These are phyloP conservation scores for Cataglyphis altisquamis DNA, from an alignment of 2,888 invertebrate species.

Conservation along the genomic window DNA sequence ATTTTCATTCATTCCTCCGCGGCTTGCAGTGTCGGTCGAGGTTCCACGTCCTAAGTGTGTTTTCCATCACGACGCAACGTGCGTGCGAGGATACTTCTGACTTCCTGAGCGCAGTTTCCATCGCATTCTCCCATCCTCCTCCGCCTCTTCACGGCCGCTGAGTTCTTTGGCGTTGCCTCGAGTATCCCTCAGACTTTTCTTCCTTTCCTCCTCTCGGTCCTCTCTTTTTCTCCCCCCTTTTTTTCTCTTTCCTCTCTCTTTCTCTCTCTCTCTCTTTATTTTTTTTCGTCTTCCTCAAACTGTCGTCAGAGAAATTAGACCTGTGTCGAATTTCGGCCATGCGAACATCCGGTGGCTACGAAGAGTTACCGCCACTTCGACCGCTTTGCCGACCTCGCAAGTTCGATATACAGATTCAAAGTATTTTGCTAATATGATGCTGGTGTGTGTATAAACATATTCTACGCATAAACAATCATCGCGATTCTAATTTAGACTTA, in stretches of 20 bases:
- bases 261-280: slow-evolving; percentile 35
- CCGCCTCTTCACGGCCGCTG: slow-evolving; percentile 10
- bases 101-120: slow-evolving; percentile 70
- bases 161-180: slow-evolving; percentile 61
- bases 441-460: background rate
- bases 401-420: slow-evolving; percentile 14
- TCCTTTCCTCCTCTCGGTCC: slow-evolving; percentile 35
- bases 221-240: background rate
- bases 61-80: slow-evolving; percentile 67
- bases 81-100: slow-evolving; percentile 57
- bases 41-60: slow-evolving; percentile 48
- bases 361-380: slow-evolving; percentile 64
- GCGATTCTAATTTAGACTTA: background rate
- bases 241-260: background rate
- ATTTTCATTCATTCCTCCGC: slow-evolving; percentile 23
- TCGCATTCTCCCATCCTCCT: slow-evolving; percentile 52
- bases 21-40: background rate
- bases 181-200: slow-evolving; percentile 61
- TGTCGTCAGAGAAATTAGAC: slow-evolving; percentile 79
- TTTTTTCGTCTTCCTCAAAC: slow-evolving; percentile 69
- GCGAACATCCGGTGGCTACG: slow-evolving; percentile 75
- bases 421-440: background rate
- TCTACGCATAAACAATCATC: background rate
- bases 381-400: slow-evolving; percentile 27
- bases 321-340: slow-evolving; percentile 77